These are phyloP conservation scores for Epinephelus fuscoguttatus DNA, from an alignment of 2,113 vertebrate genomes.

Conservation along the genomic window DNA sequence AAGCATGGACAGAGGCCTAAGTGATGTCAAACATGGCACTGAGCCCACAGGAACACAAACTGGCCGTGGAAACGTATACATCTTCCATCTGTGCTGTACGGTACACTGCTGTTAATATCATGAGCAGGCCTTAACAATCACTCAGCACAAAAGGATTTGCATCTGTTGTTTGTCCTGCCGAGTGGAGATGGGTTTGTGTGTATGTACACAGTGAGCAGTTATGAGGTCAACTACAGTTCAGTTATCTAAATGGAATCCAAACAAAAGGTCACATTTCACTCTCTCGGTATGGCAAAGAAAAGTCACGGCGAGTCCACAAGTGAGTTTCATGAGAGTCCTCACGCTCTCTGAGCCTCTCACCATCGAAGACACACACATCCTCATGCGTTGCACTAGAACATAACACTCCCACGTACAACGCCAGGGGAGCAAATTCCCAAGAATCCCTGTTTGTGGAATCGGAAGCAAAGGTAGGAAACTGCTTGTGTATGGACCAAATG, in stretches of 20 bases:
- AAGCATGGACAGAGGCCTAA: constrained; percentile 41
- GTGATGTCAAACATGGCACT: constrained; percentile 67
- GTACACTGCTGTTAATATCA: constrained; percentile 37
- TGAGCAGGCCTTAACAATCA: constrained; percentile 38
- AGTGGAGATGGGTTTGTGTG: constrained; percentile 65
- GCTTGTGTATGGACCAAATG: constrained; percentile 84
- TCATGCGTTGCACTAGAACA: constrained; percentile 4
- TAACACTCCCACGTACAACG: constrained; percentile 25
- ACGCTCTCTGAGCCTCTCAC: background rate
- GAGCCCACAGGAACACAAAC: constrained; percentile 54
- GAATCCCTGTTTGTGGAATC: constrained; percentile 87
- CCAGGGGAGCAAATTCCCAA: constrained; percentile 82
- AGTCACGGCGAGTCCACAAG: background rate
- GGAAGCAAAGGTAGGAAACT: constrained; percentile 90
- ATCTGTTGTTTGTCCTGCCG: constrained; percentile 67
- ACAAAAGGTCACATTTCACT: constrained; percentile 62
- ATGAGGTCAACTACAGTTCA: constrained; percentile 69
- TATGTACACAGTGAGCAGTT: constrained; percentile 60
- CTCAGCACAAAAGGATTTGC: constrained; percentile 55
- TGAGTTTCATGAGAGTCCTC: background rate
- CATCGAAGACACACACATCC: constrained; percentile 19
- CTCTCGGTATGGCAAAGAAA: constrained; percentile 10
- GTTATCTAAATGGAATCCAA: constrained; percentile 52
- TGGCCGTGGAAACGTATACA: constrained; percentile 38
- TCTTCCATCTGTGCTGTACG: constrained; percentile 47